phyloP scores from a whole-genome alignment of 2,113 vertebrate genomes.

The Prunella fulvescens region DNA sequence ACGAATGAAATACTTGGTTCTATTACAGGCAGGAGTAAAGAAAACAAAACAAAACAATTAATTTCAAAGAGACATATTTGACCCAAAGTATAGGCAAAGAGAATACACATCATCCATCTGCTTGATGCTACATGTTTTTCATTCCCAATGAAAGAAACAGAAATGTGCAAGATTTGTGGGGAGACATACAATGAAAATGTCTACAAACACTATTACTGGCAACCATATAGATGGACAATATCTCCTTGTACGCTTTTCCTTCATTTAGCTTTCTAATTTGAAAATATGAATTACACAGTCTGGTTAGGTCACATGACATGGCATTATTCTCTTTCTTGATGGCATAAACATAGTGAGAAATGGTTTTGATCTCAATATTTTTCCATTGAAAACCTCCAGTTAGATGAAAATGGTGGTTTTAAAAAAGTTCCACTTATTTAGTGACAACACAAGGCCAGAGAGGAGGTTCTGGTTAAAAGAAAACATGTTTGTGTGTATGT shows the following conservation, averaged over 20 bases:
- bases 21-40: neutral
- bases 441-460: neutral
- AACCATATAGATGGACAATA: neutral
- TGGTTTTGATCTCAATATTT: neutral
- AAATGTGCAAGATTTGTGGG: neutral
- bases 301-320: neutral
- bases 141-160: neutral
- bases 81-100: neutral
- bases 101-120: neutral
- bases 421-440: neutral
- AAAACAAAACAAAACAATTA: slow-evolving; percentile 51
- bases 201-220: neutral
- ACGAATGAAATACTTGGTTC: neutral
- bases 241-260: neutral
- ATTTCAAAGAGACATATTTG: slow-evolving; percentile 23
- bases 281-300: neutral
- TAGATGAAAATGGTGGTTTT: neutral
- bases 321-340: neutral
- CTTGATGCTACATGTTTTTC: neutral
- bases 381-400: neutral
- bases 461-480: neutral
- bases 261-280: neutral
- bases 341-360: neutral
- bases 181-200: neutral
- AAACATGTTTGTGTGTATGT: neutral